Base-by-base conservation (phyloP, 2,888 invertebrate genomes). In the Sabatieria punctata region DNA sequence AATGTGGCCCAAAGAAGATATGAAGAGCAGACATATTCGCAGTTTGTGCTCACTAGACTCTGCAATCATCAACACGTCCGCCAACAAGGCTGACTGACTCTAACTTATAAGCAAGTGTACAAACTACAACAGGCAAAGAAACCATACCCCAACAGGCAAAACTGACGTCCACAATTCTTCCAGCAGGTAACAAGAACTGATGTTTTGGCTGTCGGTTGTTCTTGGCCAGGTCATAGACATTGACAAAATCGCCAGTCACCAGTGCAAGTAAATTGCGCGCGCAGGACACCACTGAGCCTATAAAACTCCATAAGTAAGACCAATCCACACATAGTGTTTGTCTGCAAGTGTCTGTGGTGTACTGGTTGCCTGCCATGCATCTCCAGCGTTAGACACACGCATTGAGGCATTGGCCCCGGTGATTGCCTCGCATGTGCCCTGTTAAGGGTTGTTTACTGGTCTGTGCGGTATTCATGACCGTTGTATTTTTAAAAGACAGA, bases 171-270 rank as follows among this genome's bases (percentile, higher is more conserved):
- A 82, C 71, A 47, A 93, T 88, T 74, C 91, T 93, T 43, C 93
- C 93, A 56, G 85, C 83, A 0, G 93, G 89, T 35, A 72, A 54
- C n/a, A 93, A 73, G 73, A 91, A 91, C 67, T 85, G 85, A 66
- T 86, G 89, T 65, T 85, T 80, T 25, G 50, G 52, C 13, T 35
- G 2, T 2, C 8, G 4, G 2, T 19, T n/a, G 25, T 41, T 41
- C 35, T 26, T 22, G 37, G 81, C 78, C 36, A 95, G 73, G 67
- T 93, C 88, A 65, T 86, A 95, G 51, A 95, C 86, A 72, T 91
- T 93, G 18, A 95, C 85, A 67, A 89, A 91, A 68, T 93, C 91
- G 0, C 89, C 86, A 0, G 93, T 93, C 8, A 93, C 81, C 13
- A 95, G 71, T 1, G 93, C 91, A 3, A 95, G 71, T 60, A 86